Evolutionary conservation across 2,888 invertebrate genomes (phyloP), one percentile per base, ranked within the genome.

Genomic region (Aspidiotus rigidus): DNA sequence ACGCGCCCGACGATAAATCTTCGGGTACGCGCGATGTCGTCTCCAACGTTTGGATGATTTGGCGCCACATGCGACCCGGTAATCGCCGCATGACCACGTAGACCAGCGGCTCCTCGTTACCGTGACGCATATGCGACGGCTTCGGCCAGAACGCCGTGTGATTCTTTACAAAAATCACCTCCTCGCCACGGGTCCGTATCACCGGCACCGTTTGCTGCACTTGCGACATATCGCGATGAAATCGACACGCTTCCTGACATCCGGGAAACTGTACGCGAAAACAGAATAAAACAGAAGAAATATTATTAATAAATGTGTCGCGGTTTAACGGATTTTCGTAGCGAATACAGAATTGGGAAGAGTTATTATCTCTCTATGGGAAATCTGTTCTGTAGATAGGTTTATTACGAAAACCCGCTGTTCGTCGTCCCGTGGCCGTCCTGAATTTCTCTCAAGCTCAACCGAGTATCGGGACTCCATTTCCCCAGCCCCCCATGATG

Each of bases 221-320:
- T 71, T 82, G 80, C 16, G 78, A 77, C 56, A 83, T 82, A 78
- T 85, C 85, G 61, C 82, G 81, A 77, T 86, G 86, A 76, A 86
- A 87, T 74, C 84, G 82, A 77, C 86, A 87, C 41, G 87, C 86
- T 74, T 85, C 84, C 78, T 85, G 85, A 77, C 87, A 87, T 63
- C 87, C 87, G 66, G 85, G 84, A 76, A 85, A 85, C 87, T 87
- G 83, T 69, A 80, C 82, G 72, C 74, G 76, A 75, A 66, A 28
- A 28, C 28, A 28, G 28, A 28, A 28, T 28, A 28, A 28, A 28
- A 28, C 28, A 28, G 28, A 28, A n/a, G n/a, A 53, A 53, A 53
- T 53, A 53, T n/a, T 11, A n/a, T n/a, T 53, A n/a, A n/a, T 53
- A 53, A n/a, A n/a, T 53, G 11, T 53, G n/a, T 53, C 53, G n/a